phyloP scores from a whole-genome alignment of 2,113 vertebrate species.

The Channa argus region DNA sequence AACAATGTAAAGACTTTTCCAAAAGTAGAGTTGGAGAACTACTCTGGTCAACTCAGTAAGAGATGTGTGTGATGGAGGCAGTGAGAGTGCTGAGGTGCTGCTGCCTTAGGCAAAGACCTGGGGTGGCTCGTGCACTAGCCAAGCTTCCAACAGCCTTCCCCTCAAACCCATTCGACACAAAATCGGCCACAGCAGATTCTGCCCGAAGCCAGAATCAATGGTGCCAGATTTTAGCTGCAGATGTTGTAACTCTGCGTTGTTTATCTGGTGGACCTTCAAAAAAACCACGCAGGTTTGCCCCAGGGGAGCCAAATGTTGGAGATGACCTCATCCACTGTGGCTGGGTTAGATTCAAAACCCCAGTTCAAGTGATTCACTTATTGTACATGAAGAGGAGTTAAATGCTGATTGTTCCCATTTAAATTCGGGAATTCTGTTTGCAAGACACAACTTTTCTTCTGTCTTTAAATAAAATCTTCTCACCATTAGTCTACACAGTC shows the following conservation, averaged over 20 bases:
- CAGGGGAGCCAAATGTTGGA: conserved; percentile 6
- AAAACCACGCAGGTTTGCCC: conserved; percentile 6
- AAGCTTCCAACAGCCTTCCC: conserved; percentile 33
- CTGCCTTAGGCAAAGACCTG: conserved; percentile 51
- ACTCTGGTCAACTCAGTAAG: conserved; percentile 20
- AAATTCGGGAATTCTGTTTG: too few species aligned
- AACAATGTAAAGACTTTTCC: conserved; percentile 16
- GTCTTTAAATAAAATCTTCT: background rate
- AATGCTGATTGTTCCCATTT: background rate
- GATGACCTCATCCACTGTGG: conserved; percentile 1
- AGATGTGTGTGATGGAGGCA: conserved; percentile 42
- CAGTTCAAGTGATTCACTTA: conserved; percentile 18
- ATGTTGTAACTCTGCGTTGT: conserved; percentile 12
- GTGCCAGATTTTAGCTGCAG: conserved; percentile 36
- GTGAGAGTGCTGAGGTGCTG: conserved; percentile 18
- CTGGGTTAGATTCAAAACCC: conserved; percentile 15
- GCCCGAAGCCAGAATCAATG: conserved; percentile 45
- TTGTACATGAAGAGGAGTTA: background rate
- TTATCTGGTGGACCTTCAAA: conserved; percentile 49
- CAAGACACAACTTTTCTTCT: background rate
- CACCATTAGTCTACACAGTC: conserved; percentile 4
- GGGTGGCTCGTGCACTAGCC: conserved; percentile 26
- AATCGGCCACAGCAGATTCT: conserved; percentile 28
- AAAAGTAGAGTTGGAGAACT: conserved; percentile 17
- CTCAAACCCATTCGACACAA: conserved; percentile 40